Base-by-base conservation (phyloP, 1,140 invertebrate genomes). In the Drosophila elegans region DNA sequence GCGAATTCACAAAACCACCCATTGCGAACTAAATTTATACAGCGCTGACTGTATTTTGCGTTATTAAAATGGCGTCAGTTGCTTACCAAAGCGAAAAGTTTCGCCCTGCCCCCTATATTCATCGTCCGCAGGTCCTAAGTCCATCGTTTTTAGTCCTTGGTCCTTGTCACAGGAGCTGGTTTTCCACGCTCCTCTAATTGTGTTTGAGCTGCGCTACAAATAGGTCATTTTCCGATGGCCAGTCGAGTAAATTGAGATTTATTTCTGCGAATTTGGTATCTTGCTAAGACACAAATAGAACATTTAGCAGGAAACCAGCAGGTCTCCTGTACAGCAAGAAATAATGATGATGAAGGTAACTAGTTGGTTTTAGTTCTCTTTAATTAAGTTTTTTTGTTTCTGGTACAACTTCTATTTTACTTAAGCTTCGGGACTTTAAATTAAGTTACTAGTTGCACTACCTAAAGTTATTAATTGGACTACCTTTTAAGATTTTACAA, bases 1-100 rank as follows among this genome's bases (percentile, higher is more conserved):
- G 29, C n/a, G 61, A 27, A 27, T 27, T 36, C 34, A 41, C 34
- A 44, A 21, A 44, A 21, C 45, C 73, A 21, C 29, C 63, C 36
- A 74, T 51, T 56, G 59, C 41, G 73, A 75, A 84, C 77, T 75
- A 79, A 88, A 85, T 88, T 75, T 79, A 78, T 83, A 82, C 83
- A 83, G 27, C 64, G 79, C 66, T 79, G 71, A 63, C 71, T 83
- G 75, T 89, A 89, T 88, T 86, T 86, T 86, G 74, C 69, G 82
- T 86, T 85, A 86, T 85, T 86, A 86, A 85, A 85, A 85, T 86
- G 82, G 82, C 82, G 82, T 85, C 82, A 81, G 82, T 86, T 85
- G 81, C 74, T 81, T 78, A 71, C 73, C 82, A 85, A 78, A 77
- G 82, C 82, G 78, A 78, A 77, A 85, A 85, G 56, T 64, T 68